Base-by-base conservation (phyloP, 2,888 invertebrate species). In the Dicyrtoma fusca region DNA sequence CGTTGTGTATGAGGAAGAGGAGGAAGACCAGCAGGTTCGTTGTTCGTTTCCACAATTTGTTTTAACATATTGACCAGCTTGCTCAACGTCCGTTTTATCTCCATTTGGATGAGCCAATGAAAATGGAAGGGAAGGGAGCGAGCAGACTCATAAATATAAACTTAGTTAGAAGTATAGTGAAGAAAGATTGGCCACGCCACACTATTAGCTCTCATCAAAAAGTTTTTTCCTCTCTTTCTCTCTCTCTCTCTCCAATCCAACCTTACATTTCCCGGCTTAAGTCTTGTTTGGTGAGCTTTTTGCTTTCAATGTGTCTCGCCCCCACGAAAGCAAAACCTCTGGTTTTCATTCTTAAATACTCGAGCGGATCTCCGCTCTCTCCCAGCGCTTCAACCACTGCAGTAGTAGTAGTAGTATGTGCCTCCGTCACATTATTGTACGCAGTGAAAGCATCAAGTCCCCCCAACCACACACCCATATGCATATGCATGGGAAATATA, bases 191-290 rank as follows among this genome's bases (percentile, higher is more conserved):
- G 61, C 61, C 61, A 61, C 25, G 61, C 42, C 61, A 61, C 34
- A 61, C 61, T 61, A 57, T 57, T 61, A 61, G 42, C 61, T 42
- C 25, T 42, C 61, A 61, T 61, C 61, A 61, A 61, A 53, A 61
- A 42, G 21, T 44, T 61, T 61, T 42, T 19, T 26, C 42, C 14
- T 3, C 19, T 19, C 5, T 17, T 19, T n/a, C 19, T 34, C 61
- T 11, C 17, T 61, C 26, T 23, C 25, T 26, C n/a, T 34, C 26
- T n/a, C 13, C 26, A 19, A 26, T 11, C 21, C 42, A 34, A 17
- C 57, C 25, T 25, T 57, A 23, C 23, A 25, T 57, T 14, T 25
- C 13, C 17, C 25, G 57, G 57, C 57, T 57, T 57, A 57, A 57
- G 57, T 26, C 57, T 57, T 23, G 14, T 26, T 14, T 25, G 10